These are phyloP conservation scores for Phasianus colchicus DNA, from an alignment of 2,113 vertebrate genomes.

Conservation along the genomic window DNA sequence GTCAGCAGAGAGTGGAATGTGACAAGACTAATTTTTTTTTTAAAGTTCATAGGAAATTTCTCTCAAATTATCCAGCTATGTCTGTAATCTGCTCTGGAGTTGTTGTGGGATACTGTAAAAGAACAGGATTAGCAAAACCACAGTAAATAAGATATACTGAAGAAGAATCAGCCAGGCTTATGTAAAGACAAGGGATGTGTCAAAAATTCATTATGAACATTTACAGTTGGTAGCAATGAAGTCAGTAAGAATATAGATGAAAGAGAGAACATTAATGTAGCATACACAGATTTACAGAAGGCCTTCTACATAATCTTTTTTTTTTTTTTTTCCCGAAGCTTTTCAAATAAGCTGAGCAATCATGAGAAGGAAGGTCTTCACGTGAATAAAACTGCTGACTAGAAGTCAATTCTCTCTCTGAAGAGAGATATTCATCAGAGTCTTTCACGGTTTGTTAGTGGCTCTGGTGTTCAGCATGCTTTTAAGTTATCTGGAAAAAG, in stretches of 20 bases:
- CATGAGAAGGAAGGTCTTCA: background rate
- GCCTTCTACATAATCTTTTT: background rate
- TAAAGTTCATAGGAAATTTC: background rate
- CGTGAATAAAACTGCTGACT: background rate
- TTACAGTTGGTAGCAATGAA: background rate
- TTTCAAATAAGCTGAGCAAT: background rate
- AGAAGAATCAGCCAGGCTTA: background rate
- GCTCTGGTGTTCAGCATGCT: background rate
- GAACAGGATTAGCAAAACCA: background rate
- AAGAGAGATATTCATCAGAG: background rate
- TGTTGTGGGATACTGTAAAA: background rate
- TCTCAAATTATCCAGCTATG: background rate
- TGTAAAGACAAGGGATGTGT: background rate
- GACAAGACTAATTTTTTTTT: background rate
- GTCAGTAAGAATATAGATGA: background rate
- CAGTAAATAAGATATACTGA: background rate
- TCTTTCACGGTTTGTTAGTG: conserved; percentile 14
- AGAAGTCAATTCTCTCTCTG: background rate
- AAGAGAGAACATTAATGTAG: background rate
- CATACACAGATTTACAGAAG: background rate
- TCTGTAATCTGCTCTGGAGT: background rate
- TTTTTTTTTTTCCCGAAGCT: background rate
- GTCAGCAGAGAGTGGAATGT: background rate
- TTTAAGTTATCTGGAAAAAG: conserved; percentile 16
- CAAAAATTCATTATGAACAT: background rate